Percentiles rank a stretch among this genome's conserved stretches.
These are phyloP conservation scores for Chloropsis hardwickii DNA, from an alignment of 2,113 vertebrate genomes.

Conservation along the genomic window DNA sequence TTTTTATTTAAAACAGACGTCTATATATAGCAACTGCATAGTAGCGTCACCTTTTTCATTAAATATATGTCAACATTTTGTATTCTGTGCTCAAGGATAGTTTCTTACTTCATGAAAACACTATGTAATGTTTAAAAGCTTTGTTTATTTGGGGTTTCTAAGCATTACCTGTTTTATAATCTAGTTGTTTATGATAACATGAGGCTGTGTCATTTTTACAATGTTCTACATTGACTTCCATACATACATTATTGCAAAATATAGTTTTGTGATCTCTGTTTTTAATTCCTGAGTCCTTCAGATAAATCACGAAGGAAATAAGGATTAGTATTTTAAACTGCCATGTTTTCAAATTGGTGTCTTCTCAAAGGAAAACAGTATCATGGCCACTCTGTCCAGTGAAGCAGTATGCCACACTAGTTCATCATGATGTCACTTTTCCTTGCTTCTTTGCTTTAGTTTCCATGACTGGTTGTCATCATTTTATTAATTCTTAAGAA, in stretches of 20 bases:
- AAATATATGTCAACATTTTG: background rate
- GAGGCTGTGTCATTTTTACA: background rate
- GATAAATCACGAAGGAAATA: background rate
- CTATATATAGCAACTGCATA: background rate
- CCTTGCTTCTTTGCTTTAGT: accelerated
- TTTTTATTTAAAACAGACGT: background rate
- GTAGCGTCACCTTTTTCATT: background rate
- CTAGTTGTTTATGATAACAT: background rate
- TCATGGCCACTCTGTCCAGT: background rate
- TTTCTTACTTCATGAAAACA: background rate
- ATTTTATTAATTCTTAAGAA: background rate
- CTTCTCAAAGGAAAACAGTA: background rate
- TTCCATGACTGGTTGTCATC: background rate
- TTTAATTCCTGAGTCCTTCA: background rate
- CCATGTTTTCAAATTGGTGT: background rate
- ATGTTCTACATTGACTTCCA: background rate
- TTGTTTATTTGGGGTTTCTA: background rate
- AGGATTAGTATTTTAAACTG: background rate
- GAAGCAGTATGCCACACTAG: background rate
- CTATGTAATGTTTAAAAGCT: background rate
- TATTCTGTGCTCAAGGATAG: background rate
- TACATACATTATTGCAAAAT: background rate
- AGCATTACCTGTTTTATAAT: background rate
- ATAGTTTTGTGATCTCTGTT: background rate
- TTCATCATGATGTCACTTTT: background rate